phyloP scores from a whole-genome alignment of 2,888 invertebrate species.

The Ischnus inquisitorius region DNA sequence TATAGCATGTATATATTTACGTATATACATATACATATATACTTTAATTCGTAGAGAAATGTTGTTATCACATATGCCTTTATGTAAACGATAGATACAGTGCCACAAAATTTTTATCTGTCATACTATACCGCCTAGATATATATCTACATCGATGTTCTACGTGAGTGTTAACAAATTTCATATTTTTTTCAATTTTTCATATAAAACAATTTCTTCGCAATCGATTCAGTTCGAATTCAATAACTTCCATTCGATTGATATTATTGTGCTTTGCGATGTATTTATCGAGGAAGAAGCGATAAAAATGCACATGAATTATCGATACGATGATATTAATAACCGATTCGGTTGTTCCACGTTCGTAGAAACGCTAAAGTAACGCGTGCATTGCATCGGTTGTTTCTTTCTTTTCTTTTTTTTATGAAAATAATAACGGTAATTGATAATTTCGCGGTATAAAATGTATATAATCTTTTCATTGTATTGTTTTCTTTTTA shows the following conservation, averaged over 20 bases:
- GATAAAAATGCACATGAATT: conserved; percentile 45
- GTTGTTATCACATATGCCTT: conserved; percentile 68
- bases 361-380: conserved; percentile 57
- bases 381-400: conserved; percentile 28
- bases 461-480: conserved; percentile 66
- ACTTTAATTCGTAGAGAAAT: conserved; percentile 62
- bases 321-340: conserved; percentile 43
- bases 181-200: conserved; percentile 11
- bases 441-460: conserved; percentile 64
- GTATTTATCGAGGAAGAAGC: conserved; percentile 47
- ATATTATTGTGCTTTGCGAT: conserved; percentile 52
- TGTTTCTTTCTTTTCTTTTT: conserved; percentile 2
- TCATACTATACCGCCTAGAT: conserved; percentile 49
- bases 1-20: conserved; percentile 24
- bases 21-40: conserved; percentile 42
- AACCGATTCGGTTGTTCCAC: conserved; percentile 30
- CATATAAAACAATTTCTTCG: background rate
- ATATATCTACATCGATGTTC: conserved; percentile 63
- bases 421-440: conserved; percentile 58
- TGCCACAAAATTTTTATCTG: conserved; percentile 58
- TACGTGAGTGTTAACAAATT: conserved; percentile 56
- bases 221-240: conserved; percentile 23
- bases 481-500: conserved; percentile 44
- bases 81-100: conserved; percentile 65
- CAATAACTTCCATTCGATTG: conserved; percentile 13